Conservation (phyloP, 2,797 vertebrate genomes). For the Betta splendens region DNA sequence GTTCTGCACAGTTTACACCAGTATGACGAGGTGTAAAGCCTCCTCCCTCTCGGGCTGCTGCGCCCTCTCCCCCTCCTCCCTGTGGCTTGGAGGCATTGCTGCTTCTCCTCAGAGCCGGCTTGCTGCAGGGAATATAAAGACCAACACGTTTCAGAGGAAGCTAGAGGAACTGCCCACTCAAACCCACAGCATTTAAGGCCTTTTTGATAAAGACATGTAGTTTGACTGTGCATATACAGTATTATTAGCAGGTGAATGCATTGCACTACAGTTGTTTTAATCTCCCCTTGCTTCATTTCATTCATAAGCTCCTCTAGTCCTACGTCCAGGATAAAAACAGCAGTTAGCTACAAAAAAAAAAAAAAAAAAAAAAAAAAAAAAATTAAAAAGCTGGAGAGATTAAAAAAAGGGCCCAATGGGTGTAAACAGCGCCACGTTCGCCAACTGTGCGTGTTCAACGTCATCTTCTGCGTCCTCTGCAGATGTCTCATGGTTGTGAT, state of each 20-base stretch:
- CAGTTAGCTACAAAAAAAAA: slow-evolving; percentile 8
- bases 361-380: not conserved
- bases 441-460: slow-evolving; percentile 22
- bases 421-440: slow-evolving; percentile 56
- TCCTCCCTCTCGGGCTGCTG: not conserved
- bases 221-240: not conserved
- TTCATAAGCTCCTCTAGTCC: slow-evolving; percentile 20
- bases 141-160: slow-evolving; percentile 45
- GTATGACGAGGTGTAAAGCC: slow-evolving; percentile 38
- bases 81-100: slow-evolving; percentile 40
- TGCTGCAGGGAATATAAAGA: slow-evolving; percentile 63
- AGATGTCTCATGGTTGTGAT: slow-evolving; percentile 24
- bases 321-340: slow-evolving; percentile 23
- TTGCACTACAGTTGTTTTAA: slow-evolving; percentile 11
- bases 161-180: slow-evolving; percentile 15
- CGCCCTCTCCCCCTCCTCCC: not conserved
- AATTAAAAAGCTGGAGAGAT: slow-evolving; percentile 7
- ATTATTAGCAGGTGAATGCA: slow-evolving; percentile 13
- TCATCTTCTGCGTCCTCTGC: slow-evolving; percentile 26
- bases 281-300: slow-evolving; percentile 10
- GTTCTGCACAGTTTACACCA: slow-evolving; percentile 14
- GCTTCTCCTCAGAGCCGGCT: slow-evolving; percentile 55
- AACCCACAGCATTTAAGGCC: slow-evolving; percentile 22
- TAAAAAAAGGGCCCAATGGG: slow-evolving; percentile 31
- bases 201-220: slow-evolving; percentile 10